A percentile compares a stretch with the other conserved stretches of the same genome.
phyloP scores from a whole-genome alignment of 2,113 vertebrate species.

The Lonchura striata region DNA sequence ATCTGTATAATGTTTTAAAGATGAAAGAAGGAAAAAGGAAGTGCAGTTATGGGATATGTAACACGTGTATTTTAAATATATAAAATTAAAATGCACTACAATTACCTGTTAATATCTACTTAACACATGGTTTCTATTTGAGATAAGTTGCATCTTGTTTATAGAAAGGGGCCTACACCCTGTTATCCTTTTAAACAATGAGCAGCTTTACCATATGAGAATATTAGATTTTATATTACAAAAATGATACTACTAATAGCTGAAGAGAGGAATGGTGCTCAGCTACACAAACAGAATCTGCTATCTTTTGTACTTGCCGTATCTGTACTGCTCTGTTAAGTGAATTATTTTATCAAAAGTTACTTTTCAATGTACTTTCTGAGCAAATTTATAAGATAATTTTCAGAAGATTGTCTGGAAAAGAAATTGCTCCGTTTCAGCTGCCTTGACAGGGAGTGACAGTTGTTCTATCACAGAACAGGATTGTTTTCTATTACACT shows the following conservation, averaged over 20 bases:
- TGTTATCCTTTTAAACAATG: neutral
- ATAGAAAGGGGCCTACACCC: neutral
- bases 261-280: neutral
- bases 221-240: neutral
- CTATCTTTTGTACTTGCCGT: neutral
- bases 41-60: neutral
- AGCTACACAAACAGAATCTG: neutral
- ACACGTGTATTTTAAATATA: fast-evolving
- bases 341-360: neutral
- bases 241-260: neutral
- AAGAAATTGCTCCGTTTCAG: neutral
- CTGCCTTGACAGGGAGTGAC: fast-evolving
- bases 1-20: neutral
- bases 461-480: neutral
- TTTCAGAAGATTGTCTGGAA: neutral
- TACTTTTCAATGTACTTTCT: neutral
- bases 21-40: neutral
- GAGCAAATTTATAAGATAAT: neutral
- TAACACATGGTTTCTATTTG: neutral
- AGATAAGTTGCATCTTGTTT: neutral
- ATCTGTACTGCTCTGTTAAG: neutral
- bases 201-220: neutral
- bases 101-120: neutral
- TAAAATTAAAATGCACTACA: neutral
- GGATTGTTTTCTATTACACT: neutral